Evolutionary conservation across 2,113 vertebrate species (phyloP).

Genomic region (Hymenochirus boettgeri): DNA sequence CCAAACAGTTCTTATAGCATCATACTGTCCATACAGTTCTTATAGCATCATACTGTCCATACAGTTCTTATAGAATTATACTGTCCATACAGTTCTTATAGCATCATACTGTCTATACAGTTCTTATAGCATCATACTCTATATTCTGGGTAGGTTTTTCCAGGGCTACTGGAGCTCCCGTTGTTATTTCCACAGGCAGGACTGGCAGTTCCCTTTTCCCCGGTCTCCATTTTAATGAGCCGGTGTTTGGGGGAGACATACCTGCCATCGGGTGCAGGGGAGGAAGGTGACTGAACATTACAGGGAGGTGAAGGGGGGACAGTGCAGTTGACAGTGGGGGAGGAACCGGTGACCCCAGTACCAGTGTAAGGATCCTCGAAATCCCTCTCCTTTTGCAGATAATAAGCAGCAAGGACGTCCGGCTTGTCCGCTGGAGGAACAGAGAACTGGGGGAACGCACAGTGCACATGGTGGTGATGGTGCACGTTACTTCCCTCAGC

Average conservation of each 20-base stretch:
- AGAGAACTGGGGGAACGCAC: constrained; percentile 54
- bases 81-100: too few relatives aligned
- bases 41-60: too few relatives aligned
- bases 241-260: constrained; percentile 88
- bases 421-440: constrained; percentile 73
- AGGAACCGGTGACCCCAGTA: constrained; percentile 52
- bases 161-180: constrained; percentile 53
- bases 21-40: too few relatives aligned
- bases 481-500: constrained; percentile 57
- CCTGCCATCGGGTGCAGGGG: constrained; percentile 66
- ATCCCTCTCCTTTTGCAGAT: constrained; percentile 87
- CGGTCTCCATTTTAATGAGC: constrained; percentile 86
- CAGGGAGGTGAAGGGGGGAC: constrained; percentile 51
- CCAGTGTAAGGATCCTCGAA: constrained; percentile 89
- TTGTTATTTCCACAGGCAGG: constrained; percentile 54
- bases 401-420: constrained; percentile 88
- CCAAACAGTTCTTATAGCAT: too few relatives aligned
- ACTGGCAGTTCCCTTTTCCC: constrained; percentile 66
- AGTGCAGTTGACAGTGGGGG: constrained; percentile 49
- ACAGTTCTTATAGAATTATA: too few relatives aligned
- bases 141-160: constrained; percentile 46
- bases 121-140: too few relatives aligned
- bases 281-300: constrained; percentile 28
- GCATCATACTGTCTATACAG: too few relatives aligned
- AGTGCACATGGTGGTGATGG: constrained; percentile 46